Base-by-base conservation (phyloP, 2,888 invertebrate species). In the Galeopsomyia nigrocyanea region DNA sequence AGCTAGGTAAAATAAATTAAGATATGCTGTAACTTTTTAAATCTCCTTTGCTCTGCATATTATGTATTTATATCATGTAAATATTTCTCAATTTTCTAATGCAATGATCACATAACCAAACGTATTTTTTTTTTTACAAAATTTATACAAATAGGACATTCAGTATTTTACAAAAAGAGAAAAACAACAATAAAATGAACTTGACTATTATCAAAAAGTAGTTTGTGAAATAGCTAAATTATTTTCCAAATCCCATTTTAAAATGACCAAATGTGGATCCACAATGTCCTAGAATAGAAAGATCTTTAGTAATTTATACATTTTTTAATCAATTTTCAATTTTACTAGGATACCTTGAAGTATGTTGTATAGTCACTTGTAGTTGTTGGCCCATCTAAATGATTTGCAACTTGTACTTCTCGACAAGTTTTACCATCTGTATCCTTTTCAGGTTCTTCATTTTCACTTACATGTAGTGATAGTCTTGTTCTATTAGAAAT, bases 391-490 rank as follows among this genome's bases (percentile, higher is more conserved):
- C 74, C 31, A 53, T 76, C 74, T 26, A 76, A 73, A 21, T 71
- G 66, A 13, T 53, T 65, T 9, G 67, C 60, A 61, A 13, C 58
- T 3, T 72, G 60, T 14, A 77, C 65, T 46, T 67, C 63, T 13
- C 50, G 57, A 62, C 46, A 68, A 56, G 47, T 51, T 63, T 49
- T 51, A 61, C 17, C 26, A 49, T n/a, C 2, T 31, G 26, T 51
- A 56, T 73, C 82, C 75, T 79, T 82, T 73, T 82, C 83, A 39
- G 82, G 82, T 75, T 80, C 80, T 47, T 83, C 83, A 39, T 69
- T 47, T 60, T 80, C 80, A 53, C 61, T 74, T 3, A 78, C 74
- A 55, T 74, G 77, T 17, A 81, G 75, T 22, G 78, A 74, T 46
- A 84, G 68, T 77, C 80, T 80, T 61, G 80, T 80, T 67, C 84